Base-by-base conservation (phyloP, 2,888 invertebrate genomes). In the Parascotia fuliginaria region DNA sequence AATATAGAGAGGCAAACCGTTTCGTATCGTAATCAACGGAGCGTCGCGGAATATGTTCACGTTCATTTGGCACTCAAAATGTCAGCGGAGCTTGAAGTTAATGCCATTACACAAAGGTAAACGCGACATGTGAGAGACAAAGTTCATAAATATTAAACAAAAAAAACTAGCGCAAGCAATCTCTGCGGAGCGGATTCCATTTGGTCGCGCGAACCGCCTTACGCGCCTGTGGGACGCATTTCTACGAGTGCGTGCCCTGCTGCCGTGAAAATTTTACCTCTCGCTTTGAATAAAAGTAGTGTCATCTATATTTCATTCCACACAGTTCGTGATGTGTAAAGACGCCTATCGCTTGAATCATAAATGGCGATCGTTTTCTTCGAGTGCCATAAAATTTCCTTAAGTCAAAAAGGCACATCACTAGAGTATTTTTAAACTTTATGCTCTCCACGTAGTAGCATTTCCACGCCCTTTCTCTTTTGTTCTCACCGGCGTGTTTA, bases 121-220 rank as follows among this genome's bases (percentile, higher is more conserved):
- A 83, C 69, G 72, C 75, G 79, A 81, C 81, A 78, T 78, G 79
- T 81, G 80, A 80, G 81, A 77, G 77, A 75, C 75, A 75, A 73
- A 81, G 79, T 84, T 86, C 84, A 85, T 88, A 89, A 88, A 89
- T 88, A 89, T 88, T 89, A 85, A 89, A 85, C 75, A 81, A 85
- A 81, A 82, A 83, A 81, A 89, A 86, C 82, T 85, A 84, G 81
- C 77, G 74, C 70, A 78, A 80, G 81, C 84, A 88, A 90, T 90
- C 88, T 89, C 85, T 72, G 79, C 78, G 80, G 83, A 77, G 74
- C 60, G 81, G 77, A 80, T 82, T 85, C 83, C 81, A 85, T 85
- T 85, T 79, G 84, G 81, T 74, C 77, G 76, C 69, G 73, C 73
- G 74, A 74, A 72, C 65, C 67, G 49, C 65, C 73, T 70, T 73